Percentiles rank a stretch among this genome's conserved stretches.
phyloP scores from a whole-genome alignment of 2,113 vertebrate species.

The Xenopus tropicalis region UCB_Xtro_10.0 CM004447.2:126518501-126519000 shows the following conservation, averaged over 20 bases:
- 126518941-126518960: constrained; percentile 5
- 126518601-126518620: no score
- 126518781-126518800: background rate
- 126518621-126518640: background rate
- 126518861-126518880: no score
- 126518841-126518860: background rate
- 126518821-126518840: constrained; percentile 17
- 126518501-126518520: no score
- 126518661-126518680: background rate
- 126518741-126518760: constrained; percentile 23
- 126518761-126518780: constrained; percentile 21
- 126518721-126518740: background rate
- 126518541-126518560: no score
- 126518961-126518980: constrained; percentile 23
- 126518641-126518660: constrained; percentile 5
- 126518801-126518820: constrained; percentile 14
- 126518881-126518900: background rate
- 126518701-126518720: no score
- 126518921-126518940: constrained; percentile 3
- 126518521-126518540: no score
- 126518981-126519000: constrained; percentile 26
- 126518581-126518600: no score
- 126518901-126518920: constrained; percentile 24
- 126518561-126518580: background rate
- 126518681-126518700: background rate